Base-by-base conservation (phyloP, 2,888 invertebrate species). In the Poecilobothrus nobilitatus region DNA sequence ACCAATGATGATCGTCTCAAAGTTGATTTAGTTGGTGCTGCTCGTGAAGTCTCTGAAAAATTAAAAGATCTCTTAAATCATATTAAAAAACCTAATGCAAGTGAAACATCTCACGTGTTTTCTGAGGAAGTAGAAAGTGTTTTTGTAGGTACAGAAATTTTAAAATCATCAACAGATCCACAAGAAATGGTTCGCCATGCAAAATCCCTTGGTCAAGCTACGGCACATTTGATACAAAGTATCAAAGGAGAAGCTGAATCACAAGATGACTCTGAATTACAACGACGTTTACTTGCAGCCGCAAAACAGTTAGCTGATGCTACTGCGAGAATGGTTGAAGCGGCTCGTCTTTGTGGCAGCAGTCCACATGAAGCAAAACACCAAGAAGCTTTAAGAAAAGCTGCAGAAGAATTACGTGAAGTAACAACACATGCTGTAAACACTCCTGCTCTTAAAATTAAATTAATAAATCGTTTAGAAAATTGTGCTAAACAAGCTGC, bases 121-220 rank as follows among this genome's bases (percentile, higher is more conserved):
- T 84, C 88, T 9, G 89, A 94, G 73, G 93, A 94, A 78, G 95
- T 97, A 15, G 96, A 97, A 80, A 91, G 89, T 62, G 96, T 98
- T 73, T 86, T 97, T 77, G 86, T 90, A 3, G 94, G 95, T 10
- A 94, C 95, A 6, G 96, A 97, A 79, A 88, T 91, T 66, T 84
- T 99, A 66, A 90, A 92, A 69, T 90, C 91, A 5, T 91, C 92
- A 18, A 92, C 91, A 0, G 93, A 96, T 81, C 89, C 95, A 0
- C 89, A 90, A 9, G 96, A 97, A 82, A 97, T 97, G 97, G 92
- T 98, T 65, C 88, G 90, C 0, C 96, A 97, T 78, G 97, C 97
- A 0, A 84, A 94, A 67, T 88, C 92, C 41, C 84, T 97, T 70
- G 97, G 97, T 0, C 94, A 95, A 83, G 97, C 97, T 27, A 97